A percentile compares a stretch with the other conserved stretches of the same genome.
These are phyloP conservation scores for Empidonax alnorum DNA, from an alignment of 2,113 vertebrate species.

Conservation along the genomic window DNA sequence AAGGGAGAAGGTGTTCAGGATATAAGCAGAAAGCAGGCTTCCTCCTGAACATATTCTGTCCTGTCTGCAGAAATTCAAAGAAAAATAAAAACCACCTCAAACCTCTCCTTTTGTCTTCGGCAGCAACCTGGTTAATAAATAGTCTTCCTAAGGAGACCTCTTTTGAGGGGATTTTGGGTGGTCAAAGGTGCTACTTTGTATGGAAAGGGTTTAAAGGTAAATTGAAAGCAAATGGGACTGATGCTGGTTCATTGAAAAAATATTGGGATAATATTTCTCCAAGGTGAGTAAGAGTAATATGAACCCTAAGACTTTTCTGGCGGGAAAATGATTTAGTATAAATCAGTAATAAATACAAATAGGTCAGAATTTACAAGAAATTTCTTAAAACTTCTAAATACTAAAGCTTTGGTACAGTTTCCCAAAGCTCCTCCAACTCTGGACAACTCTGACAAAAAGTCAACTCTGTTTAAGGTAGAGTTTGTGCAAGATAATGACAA, in stretches of 20 bases:
- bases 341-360: neutral
- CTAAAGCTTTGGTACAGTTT: neutral
- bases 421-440: neutral
- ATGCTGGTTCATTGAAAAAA: neutral
- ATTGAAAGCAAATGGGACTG: neutral
- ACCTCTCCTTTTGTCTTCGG: neutral
- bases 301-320: neutral
- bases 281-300: neutral
- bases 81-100: neutral
- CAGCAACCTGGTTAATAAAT: neutral
- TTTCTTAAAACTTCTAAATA: neutral
- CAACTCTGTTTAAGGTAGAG: neutral
- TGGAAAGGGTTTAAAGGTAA: neutral
- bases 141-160: neutral
- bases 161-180: neutral
- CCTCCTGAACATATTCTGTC: neutral
- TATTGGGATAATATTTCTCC: neutral
- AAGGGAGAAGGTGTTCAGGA: neutral
- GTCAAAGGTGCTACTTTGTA: neutral
- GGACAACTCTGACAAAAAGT: neutral
- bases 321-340: neutral
- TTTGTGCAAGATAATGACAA: neutral
- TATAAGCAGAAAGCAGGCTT: neutral
- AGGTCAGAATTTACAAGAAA: neutral
- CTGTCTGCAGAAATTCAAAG: neutral